phyloP scores from a whole-genome alignment of 2,888 invertebrate species.

The Drosophila nr. fundita region DNA sequence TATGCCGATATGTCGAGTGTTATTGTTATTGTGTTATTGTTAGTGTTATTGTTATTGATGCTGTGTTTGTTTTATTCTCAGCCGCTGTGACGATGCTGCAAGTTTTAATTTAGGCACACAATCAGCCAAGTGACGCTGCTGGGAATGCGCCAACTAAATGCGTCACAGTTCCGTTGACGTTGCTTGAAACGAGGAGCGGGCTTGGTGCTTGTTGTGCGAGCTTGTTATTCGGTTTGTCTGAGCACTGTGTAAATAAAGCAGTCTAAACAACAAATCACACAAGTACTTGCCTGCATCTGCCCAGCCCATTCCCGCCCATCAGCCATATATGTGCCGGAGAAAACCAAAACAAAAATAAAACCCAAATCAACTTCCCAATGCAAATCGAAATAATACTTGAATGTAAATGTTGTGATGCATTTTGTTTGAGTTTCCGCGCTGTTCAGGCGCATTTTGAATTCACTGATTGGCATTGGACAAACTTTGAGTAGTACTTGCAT shows the following conservation, averaged over 20 bases:
- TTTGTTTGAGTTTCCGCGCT: conserved; percentile 48
- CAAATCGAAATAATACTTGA: conserved; percentile 28
- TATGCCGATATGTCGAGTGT: background rate
- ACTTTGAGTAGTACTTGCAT: conserved; percentile 18
- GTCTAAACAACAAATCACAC: conserved; percentile 30
- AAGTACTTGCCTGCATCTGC: conserved; percentile 2
- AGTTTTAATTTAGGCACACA: conserved; percentile 51
- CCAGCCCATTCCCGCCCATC: background rate
- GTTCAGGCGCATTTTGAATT: conserved; percentile 18
- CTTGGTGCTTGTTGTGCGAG: conserved; percentile 8
- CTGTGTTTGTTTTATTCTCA: conserved; percentile 14
- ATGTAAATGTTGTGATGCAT: conserved; percentile 47
- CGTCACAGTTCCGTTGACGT: conserved; percentile 61
- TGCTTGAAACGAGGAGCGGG: conserved; percentile 10
- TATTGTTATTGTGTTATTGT: conserved; percentile 10
- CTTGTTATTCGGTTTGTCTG: conserved; percentile 29
- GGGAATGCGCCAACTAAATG: conserved; percentile 59
- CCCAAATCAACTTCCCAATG: conserved; percentile 45
- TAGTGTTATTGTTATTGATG: conserved; percentile 4
- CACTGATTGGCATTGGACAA: conserved; percentile 43
- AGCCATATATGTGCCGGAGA: conserved; percentile 6
- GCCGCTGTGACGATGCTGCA: conserved; percentile 43
- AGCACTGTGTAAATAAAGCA: conserved; percentile 42
- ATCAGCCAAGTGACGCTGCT: conserved; percentile 57
- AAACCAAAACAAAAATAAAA: conserved; percentile 15